Conservation (phyloP, 2,797 vertebrate species). For the Phrynocephalus guinanensis region DNA sequence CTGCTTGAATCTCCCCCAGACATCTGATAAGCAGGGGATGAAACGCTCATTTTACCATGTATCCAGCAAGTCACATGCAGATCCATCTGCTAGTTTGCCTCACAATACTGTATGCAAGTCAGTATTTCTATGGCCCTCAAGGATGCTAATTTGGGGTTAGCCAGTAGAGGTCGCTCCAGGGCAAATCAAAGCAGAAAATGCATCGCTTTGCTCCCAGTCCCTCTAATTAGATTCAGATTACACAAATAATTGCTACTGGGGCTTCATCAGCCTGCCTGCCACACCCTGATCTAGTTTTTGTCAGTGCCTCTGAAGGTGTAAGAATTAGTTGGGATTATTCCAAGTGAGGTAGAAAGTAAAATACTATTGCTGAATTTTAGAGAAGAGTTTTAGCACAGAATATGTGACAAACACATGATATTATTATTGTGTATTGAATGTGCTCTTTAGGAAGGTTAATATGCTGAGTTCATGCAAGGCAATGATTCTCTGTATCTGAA, state of each 20-base stretch:
- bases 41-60: too few relatives aligned
- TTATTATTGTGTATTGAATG: neutral
- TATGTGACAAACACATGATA: neutral
- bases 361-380: neutral
- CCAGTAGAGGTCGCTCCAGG: conserved; percentile 25
- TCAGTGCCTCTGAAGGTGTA: neutral
- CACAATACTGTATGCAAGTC: too few relatives aligned
- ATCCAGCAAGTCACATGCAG: too few relatives aligned
- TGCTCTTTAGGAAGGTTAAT: neutral
- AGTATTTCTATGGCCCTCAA: neutral
- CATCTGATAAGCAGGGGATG: too few relatives aligned
- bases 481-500: neutral
- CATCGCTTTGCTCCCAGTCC: neutral
- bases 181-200: neutral
- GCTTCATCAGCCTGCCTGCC: neutral
- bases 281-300: neutral
- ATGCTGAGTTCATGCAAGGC: neutral
- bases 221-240: neutral
- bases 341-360: neutral
- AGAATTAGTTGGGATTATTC: neutral
- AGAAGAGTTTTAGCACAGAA: neutral
- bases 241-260: neutral
- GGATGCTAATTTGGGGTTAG: neutral
- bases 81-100: too few relatives aligned
- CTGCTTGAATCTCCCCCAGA: too few relatives aligned